Conservation (phyloP, 2,797 vertebrate species). For the Threskiornis aethiopicus region DNA sequence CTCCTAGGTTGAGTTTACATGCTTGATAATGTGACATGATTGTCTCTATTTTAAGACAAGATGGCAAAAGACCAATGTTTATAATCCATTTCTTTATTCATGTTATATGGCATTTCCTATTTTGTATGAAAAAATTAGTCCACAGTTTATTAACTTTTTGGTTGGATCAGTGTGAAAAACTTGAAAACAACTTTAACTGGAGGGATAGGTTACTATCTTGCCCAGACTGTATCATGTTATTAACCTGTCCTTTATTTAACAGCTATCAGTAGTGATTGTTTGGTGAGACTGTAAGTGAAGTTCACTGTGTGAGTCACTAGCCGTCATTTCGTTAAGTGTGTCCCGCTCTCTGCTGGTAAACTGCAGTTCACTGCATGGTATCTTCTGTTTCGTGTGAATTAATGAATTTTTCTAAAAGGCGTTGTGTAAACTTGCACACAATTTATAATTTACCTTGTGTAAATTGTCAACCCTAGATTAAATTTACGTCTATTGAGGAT, state of each 20-base stretch:
- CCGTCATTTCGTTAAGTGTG: rapidly evolving
- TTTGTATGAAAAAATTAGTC: neutral
- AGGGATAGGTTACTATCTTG: neutral
- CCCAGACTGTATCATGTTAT: neutral
- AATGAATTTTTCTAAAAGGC: neutral
- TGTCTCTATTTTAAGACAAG: neutral
- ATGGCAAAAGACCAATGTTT: neutral
- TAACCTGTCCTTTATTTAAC: neutral
- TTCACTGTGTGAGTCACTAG: neutral
- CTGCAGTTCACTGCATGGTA: neutral
- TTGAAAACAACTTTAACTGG: neutral
- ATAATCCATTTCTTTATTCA: neutral
- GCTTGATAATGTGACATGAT: neutral
- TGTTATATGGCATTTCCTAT: neutral
- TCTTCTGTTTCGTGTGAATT: neutral
- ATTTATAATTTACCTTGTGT: neutral
- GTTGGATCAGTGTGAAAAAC: neutral
- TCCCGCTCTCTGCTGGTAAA: neutral
- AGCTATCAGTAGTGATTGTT: neutral
- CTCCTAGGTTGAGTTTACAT: neutral
- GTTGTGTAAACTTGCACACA: neutral
- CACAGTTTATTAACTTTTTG: neutral
- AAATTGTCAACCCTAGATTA: neutral
- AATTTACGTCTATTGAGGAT: neutral
- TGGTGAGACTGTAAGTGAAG: neutral